Evolutionary conservation across 2,113 vertebrate species (phyloP).

Genomic region (Lampris megalopsis): DNA sequence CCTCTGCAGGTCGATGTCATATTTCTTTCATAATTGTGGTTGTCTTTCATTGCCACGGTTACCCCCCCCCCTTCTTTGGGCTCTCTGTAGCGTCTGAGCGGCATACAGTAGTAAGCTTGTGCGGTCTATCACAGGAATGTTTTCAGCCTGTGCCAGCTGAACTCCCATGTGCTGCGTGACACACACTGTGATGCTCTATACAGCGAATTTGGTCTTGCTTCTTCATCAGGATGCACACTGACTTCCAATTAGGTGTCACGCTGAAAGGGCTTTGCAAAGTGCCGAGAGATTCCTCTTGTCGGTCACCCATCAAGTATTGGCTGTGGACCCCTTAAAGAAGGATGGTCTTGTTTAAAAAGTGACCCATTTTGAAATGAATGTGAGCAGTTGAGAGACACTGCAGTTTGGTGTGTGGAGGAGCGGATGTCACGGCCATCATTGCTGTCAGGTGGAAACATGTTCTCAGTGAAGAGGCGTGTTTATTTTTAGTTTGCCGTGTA

Average conservation of each 20-base stretch:
- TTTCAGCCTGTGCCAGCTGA: slow-evolving; percentile 66
- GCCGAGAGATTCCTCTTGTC: slow-evolving; percentile 24
- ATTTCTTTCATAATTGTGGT: slow-evolving; percentile 33
- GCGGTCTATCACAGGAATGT: slow-evolving; percentile 74
- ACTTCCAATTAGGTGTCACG: slow-evolving; percentile 47
- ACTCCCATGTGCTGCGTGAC: slow-evolving; percentile 55
- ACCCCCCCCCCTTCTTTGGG: slow-evolving; percentile 55
- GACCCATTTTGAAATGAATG: slow-evolving; percentile 18
- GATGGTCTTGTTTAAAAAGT: slow-evolving; percentile 21
- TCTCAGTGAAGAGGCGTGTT: neutral
- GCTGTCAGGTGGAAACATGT: slow-evolving; percentile 15
- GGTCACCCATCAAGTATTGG: slow-evolving; percentile 12
- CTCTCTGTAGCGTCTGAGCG: slow-evolving; percentile 56
- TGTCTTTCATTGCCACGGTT: slow-evolving; percentile 20
- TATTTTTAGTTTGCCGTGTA: slow-evolving; percentile 21
- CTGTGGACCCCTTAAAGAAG: slow-evolving; percentile 40
- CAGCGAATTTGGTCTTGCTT: slow-evolving; percentile 27
- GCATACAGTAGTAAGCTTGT: slow-evolving; percentile 69
- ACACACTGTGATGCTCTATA: slow-evolving; percentile 56
- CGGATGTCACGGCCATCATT: neutral
- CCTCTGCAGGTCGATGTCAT: slow-evolving; percentile 21
- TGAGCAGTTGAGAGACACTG: slow-evolving; percentile 22
- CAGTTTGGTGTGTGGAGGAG: neutral
- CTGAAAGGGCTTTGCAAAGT: slow-evolving; percentile 48
- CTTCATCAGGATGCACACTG: slow-evolving; percentile 43